Evolutionary conservation across 2,113 vertebrate genomes (phyloP).

Genomic region (Toxotes jaculatrix): DNA sequence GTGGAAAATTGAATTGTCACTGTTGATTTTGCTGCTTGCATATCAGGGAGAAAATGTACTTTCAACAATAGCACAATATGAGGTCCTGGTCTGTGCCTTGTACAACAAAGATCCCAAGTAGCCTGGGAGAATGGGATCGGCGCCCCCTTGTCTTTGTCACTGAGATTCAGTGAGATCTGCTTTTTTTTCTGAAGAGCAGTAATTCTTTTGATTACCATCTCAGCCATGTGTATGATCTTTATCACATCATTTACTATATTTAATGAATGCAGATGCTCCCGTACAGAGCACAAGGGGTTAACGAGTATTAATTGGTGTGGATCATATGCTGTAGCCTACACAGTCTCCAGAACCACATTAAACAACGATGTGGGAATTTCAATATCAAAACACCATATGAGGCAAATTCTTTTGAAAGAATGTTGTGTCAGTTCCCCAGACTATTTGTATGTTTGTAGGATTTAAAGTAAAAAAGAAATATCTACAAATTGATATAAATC

Average conservation of each 20-base stretch:
- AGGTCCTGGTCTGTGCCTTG: constrained; percentile 52
- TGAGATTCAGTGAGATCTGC: neutral
- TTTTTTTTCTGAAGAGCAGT: neutral
- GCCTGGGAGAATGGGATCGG: constrained; percentile 15
- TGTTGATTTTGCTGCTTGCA: constrained; percentile 78
- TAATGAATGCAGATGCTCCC: constrained; percentile 38
- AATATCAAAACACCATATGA: constrained; percentile 15
- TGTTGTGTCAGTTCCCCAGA: neutral
- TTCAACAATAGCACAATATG: constrained; percentile 70
- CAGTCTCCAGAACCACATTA: constrained; percentile 33
- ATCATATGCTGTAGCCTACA: constrained; percentile 4
- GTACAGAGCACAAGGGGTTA: constrained; percentile 2
- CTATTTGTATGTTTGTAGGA: too few relatives aligned
- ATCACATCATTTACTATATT: neutral
- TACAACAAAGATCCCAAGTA: constrained; percentile 46
- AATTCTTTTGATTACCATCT: constrained; percentile 18
- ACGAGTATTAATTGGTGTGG: constrained; percentile 32
- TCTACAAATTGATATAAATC: too few relatives aligned
- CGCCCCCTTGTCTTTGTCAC: neutral
- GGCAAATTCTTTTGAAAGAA: neutral
- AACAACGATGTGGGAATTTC: neutral
- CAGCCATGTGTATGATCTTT: neutral
- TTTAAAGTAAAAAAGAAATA: neutral
- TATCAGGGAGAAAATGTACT: constrained; percentile 72
- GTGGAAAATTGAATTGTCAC: constrained; percentile 83